Evolutionary conservation across 2,797 vertebrate genomes (phyloP).

Genomic region (Arnoldichthys spilopterus): DNA sequence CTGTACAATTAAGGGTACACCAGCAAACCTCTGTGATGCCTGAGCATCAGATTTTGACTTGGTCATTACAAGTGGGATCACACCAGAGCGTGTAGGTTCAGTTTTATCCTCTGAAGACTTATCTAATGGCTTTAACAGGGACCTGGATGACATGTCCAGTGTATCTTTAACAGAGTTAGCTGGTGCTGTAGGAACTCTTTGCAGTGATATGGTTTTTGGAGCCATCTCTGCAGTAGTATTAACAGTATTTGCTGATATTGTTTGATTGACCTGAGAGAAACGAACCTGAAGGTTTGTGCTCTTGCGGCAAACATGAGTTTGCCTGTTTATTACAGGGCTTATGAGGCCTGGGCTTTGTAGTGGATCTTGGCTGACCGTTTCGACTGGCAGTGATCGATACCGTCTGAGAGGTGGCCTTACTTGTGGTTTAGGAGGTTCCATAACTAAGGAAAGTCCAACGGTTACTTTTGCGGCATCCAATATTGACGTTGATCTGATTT

Average conservation of each 20-base stretch:
- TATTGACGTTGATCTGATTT: conserved; percentile 63
- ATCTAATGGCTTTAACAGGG: conserved; percentile 36
- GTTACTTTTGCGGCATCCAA: conserved; percentile 57
- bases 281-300: background rate
- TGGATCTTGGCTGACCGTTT: background rate
- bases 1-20: conserved; percentile 72
- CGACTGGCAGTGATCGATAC: conserved; percentile 17
- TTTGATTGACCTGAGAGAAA: conserved; percentile 19
- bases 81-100: conserved; percentile 55
- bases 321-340: conserved; percentile 1
- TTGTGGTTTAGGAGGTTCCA: conserved; percentile 53
- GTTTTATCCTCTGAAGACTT: conserved; percentile 11
- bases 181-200: conserved; percentile 38
- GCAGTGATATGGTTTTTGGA: conserved; percentile 47
- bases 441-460: conserved; percentile 69
- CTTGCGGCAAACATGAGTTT: background rate
- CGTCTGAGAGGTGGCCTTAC: conserved; percentile 19
- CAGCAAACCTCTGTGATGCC: conserved; percentile 58
- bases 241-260: conserved; percentile 62
- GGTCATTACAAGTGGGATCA: conserved; percentile 66
- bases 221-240: conserved; percentile 70
- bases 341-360: conserved; percentile 2
- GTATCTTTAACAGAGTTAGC: conserved; percentile 46
- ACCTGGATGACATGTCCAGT: conserved; percentile 74
- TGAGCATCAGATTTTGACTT: conserved; percentile 57